phyloP scores from a whole-genome alignment of 2,888 invertebrate species.

The Ethmia dodecea region DNA sequence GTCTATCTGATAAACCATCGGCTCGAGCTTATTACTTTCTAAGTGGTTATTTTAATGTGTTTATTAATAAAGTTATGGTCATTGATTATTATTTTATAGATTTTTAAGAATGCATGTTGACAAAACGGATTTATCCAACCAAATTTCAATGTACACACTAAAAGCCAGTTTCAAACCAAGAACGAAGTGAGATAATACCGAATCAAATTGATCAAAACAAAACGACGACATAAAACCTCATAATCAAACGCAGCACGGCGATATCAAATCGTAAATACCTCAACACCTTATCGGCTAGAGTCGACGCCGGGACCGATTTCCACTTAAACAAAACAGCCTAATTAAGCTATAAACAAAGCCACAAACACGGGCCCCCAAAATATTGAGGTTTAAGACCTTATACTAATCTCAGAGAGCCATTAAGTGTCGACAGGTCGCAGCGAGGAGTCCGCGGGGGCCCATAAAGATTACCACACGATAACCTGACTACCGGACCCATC shows the following conservation, averaged over 20 bases:
- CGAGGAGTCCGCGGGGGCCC: constrained; percentile 62
- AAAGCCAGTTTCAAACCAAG: constrained; percentile 10
- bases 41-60: neutral
- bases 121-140: no score
- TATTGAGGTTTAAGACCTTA: constrained; percentile 44
- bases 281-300: constrained; percentile 72
- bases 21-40: neutral
- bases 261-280: constrained; percentile 71
- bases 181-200: constrained; percentile 32
- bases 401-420: constrained; percentile 68
- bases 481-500: constrained; percentile 62
- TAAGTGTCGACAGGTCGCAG: constrained; percentile 72
- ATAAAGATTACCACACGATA: constrained; percentile 75
- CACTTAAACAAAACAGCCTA: constrained; percentile 74
- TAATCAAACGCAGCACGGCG: constrained; percentile 34
- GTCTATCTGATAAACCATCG: no score
- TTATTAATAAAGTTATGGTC: neutral
- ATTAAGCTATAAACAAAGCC: constrained; percentile 77
- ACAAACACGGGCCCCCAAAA: constrained; percentile 68
- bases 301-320: constrained; percentile 54
- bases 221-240: constrained; percentile 39
- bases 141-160: constrained; percentile 8
- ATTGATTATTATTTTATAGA: no score
- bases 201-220: constrained; percentile 60
- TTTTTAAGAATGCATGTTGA: no score